A percentile compares a stretch with the other conserved stretches of the same genome.
phyloP scores from a whole-genome alignment of 2,113 vertebrate genomes.

The Chloropsis hardwickii region DNA sequence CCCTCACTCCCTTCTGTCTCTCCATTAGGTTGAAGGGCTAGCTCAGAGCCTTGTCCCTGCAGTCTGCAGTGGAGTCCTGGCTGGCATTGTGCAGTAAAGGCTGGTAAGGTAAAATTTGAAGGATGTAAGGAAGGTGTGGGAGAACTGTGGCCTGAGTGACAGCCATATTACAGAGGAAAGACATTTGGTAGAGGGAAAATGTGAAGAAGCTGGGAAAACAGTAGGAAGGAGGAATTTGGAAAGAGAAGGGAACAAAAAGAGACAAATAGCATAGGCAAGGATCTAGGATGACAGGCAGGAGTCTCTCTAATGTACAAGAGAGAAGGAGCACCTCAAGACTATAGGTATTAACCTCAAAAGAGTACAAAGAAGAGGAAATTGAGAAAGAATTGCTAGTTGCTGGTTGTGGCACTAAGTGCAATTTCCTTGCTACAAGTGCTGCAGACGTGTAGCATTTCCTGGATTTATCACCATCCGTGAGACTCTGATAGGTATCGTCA shows the following conservation, averaged over 20 bases:
- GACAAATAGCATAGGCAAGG: not conserved
- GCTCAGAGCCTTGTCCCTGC: not conserved
- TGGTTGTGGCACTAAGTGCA: not conserved
- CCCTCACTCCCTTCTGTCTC: rapidly evolving
- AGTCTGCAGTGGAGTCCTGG: not conserved
- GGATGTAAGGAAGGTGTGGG: not conserved
- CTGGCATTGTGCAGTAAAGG: not conserved
- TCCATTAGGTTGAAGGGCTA: rapidly evolving
- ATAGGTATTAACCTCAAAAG: not conserved
- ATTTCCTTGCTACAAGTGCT: not conserved
- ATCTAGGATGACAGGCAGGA: not conserved
- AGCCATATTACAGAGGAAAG: not conserved
- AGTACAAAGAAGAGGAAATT: not conserved
- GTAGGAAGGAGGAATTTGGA: not conserved
- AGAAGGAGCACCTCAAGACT: not conserved
- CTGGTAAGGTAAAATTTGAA: not conserved
- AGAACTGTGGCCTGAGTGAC: not conserved
- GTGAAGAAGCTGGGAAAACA: not conserved
- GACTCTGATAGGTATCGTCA: not conserved
- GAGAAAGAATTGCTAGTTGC: not conserved
- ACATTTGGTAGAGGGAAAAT: not conserved
- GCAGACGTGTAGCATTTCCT: not conserved
- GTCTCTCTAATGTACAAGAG: not conserved
- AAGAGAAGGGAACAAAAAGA: not conserved
- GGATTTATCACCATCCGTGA: not conserved